These are phyloP conservation scores for Ceriagrion tenellum DNA, from an alignment of 2,888 invertebrate genomes.

Conservation along the genomic window DNA sequence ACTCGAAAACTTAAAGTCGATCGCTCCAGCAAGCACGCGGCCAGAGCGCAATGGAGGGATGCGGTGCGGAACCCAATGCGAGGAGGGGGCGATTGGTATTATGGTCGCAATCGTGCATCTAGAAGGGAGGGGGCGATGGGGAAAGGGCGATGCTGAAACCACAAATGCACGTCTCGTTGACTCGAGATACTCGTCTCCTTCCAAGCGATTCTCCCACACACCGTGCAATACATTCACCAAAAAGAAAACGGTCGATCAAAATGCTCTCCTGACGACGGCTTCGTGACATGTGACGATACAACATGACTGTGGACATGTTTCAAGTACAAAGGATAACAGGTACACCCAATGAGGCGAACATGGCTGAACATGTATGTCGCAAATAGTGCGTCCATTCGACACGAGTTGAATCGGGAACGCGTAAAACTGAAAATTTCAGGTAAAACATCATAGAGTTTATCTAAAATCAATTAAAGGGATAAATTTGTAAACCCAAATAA, in stretches of 20 bases:
- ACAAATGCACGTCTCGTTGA: constrained; percentile 8
- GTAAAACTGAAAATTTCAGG: too few species aligned
- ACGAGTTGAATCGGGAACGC: too few species aligned
- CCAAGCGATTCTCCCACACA: constrained; percentile 17
- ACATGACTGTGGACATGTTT: background rate
- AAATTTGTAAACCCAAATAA: too few species aligned
- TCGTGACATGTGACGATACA: background rate
- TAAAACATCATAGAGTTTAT: too few species aligned
- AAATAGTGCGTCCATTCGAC: too few species aligned
- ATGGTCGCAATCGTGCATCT: background rate
- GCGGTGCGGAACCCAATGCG: background rate
- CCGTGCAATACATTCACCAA: background rate
- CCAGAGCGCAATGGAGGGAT: background rate
- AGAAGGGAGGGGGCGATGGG: background rate
- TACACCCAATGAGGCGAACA: too few species aligned
- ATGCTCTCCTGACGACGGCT: background rate
- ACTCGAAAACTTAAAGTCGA: background rate
- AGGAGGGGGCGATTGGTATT: background rate
- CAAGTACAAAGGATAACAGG: background rate
- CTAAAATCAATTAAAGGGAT: too few species aligned
- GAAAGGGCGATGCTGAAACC: constrained; percentile 28
- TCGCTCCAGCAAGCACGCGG: background rate
- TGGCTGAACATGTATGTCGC: too few species aligned
- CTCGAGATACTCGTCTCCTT: background rate
- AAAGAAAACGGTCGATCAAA: background rate